Evolutionary conservation across 2,113 vertebrate species (phyloP), one percentile per base, ranked within the genome.

Genomic region (Pogonocichla stellata): DNA sequence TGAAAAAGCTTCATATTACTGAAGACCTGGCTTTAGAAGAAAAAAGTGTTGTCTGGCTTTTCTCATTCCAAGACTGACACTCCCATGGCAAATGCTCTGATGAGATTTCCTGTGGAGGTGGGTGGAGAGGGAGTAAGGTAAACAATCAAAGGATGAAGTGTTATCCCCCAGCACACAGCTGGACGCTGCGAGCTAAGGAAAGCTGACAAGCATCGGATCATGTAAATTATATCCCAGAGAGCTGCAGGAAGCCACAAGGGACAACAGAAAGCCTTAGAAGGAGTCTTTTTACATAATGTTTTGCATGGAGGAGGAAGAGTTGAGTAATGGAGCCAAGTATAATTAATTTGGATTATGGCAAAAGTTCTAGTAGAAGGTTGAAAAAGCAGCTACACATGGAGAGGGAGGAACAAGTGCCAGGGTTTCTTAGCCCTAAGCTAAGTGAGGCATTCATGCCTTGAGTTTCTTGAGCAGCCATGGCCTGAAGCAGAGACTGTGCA

Each of bases 61-160:
- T 73, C 19, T 92, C 56, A 38, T 82, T 47, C 45, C 50, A 67
- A 87, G 67, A 56, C 60, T 64, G 67, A 92, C 74, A 22, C 2
- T 87, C 36, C 20, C 4, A 1, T 73, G 17, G 3, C 42, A 85
- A 91, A 77, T 0, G 0, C 12, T 85, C 23, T 67, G 61, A 38
- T 81, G 86, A 86, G 60, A 58, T 86, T 90, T 96, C 85, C 82
- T 90, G 54, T 56, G 85, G 74, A 80, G 91, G 19, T 73, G 60
- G 64, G 48, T 78, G 90, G 85, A 82, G 75, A 56, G 13, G 20
- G 51, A 43, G 13, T 60, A 93, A 94, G 75, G 75, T 78, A 90
- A 95, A 95, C 79, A 88, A 34, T 50, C 4, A 64, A 81, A 81
- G 77, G 65, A 70, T 86, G 65, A 84, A 93, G 71, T 54, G 45